Evolutionary conservation across 2,113 vertebrate genomes (phyloP).

Genomic region (Dascyllus trimaculatus): DNA sequence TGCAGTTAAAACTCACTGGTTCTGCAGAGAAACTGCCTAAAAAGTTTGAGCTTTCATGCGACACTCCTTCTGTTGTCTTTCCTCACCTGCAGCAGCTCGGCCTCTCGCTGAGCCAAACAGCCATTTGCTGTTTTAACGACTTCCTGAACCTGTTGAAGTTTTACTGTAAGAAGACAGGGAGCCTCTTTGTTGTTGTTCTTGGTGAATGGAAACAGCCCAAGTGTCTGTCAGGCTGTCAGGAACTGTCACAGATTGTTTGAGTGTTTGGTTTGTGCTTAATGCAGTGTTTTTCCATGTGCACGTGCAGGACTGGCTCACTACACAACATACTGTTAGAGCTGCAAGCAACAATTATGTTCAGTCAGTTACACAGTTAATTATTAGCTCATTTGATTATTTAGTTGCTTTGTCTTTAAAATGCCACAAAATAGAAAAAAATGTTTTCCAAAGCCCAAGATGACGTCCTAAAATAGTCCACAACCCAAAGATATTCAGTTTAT

Average conservation of each 20-base stretch:
- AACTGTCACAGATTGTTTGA: background rate
- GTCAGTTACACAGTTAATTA: no score
- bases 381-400: no score
- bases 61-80: background rate
- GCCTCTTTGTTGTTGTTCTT: constrained; percentile 10
- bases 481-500: no score
- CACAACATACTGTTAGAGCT: no score
- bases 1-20: background rate
- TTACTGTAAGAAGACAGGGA: background rate
- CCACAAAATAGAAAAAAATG: no score
- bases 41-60: no score
- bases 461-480: no score
- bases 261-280: background rate
- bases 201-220: background rate
- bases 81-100: background rate
- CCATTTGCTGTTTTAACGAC: constrained; percentile 26
- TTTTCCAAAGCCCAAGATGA: no score
- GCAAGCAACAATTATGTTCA: no score
- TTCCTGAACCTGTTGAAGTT: constrained; percentile 40
- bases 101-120: background rate
- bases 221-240: background rate
- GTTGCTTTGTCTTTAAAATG: no score
- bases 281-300: background rate
- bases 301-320: background rate
- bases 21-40: background rate